Base-by-base conservation (phyloP, 2,113 vertebrate species). In the Charadrius vociferus region DNA sequence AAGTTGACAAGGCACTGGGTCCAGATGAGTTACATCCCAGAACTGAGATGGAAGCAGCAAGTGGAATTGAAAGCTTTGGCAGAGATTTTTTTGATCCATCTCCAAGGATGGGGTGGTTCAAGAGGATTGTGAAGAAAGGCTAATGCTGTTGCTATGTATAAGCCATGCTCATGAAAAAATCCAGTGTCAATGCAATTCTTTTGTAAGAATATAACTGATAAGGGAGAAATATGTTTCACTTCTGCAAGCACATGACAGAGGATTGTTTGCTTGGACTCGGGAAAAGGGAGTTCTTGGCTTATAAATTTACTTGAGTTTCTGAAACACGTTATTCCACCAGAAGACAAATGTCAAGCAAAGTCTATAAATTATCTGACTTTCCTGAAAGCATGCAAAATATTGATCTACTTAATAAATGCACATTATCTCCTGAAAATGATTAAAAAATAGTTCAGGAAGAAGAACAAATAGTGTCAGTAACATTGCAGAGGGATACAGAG, bases 291-390 rank as follows among this genome's bases (percentile, higher is more conserved):
- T 65, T 75, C 70, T 77, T 88, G 73, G 36, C 55, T 92, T 67
- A 53, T 92, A 88, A 96, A 94, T 85, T 85, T 88, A 53, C 45
- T 89, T 62, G 49, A 90, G 62, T 94, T 97, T 95, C 93, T 90
- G 95, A 82, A 96, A 81, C 92, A 84, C 43, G 4, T 97, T 96
- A 81, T 85, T 86, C 88, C 14, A 36, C 71, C 58, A 50, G 63
- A 93, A 91, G 93, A 95, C 29, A 79, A 97, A 96, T 97, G 77
- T 88, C 92, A 93, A 93, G n/a, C n/a, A 37, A 77, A 89, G 70
- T 87, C 90, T 86, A 80, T 98, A 90, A 97, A 93, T 97, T 94
- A 95, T 96, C 93, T 96, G 84, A 80, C 79, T 97, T 97, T 94
- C 45, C 52, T 93, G 93, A 91, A 97, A 96, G 55, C 56, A 34